Base-by-base conservation (phyloP, 2,797 vertebrate genomes). In the Argya squamiceps region DNA sequence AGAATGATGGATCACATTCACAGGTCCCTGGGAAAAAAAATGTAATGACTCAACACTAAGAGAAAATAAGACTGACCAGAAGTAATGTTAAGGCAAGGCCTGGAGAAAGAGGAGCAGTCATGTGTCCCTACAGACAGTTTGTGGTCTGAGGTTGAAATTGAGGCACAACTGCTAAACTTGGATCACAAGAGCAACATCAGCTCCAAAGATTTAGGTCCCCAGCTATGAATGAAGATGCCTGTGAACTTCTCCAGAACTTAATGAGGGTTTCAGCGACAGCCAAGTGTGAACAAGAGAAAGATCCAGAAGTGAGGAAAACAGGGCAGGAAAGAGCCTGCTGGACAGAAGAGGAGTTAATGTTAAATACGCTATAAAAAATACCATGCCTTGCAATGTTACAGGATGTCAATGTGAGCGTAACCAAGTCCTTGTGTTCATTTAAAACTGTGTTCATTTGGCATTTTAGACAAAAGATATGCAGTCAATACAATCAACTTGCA, bases 1-100 rank as follows among this genome's bases (percentile, higher is more conserved):
- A 64, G 77, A 76, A 65, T 19, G 41, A 56, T 63, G 68, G 78
- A 71, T 65, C 74, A 89, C 43, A 65, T 69, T 50, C 69, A 91
- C 5, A 2, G 74, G 26, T 65, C 39, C 70, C 71, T 36, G 34
- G 36, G 63, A 73, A 94, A 76, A 94, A 76, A 92, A 75, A 49
- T 12, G 12, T 27, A 37, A 43, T 47, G 47, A 87, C n/a, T 78
- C 69, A 71, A 32, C 71, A 69, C 37, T 27, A 56, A 55, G 30
- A 84, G 50, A 68, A 84, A 88, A 21, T 29, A 74, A 71, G 60
- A 74, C 4, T 67, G 75, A 47, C 29, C 68, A 82, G 63, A 79
- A 76, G 36, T 23, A 65, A 76, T 9, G 50, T 50, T 30, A 29
- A 70, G 59, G 41, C 36, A 86, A 82, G 59, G 78, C 36, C 53